Evolutionary conservation across 2,888 invertebrate genomes (phyloP).

Genomic region (Lepidochitona cinerea): DNA sequence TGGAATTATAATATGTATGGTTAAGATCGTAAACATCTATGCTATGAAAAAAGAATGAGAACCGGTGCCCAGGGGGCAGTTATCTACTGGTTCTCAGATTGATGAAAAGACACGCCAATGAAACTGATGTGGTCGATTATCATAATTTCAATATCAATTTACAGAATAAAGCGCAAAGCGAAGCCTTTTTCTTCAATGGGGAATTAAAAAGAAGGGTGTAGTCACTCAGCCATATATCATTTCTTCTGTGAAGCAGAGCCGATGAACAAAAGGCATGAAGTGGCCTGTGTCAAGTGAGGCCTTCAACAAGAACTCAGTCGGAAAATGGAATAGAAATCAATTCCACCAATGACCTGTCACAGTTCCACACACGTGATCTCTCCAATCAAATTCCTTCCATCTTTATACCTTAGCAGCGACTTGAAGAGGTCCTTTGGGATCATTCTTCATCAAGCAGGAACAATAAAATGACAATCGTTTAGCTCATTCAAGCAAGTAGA

Average conservation of each 20-base stretch:
- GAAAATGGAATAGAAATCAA: neutral
- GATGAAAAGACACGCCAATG: neutral
- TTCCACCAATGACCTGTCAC: neutral
- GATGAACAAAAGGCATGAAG: neutral
- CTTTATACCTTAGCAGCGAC: neutral
- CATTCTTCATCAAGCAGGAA: neutral
- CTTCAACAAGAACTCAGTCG: neutral
- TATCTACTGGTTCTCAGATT: too few species aligned
- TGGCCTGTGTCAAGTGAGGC: neutral
- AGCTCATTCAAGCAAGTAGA: neutral
- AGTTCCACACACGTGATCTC: neutral
- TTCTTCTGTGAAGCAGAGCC: neutral
- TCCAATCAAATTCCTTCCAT: neutral
- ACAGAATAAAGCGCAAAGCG: neutral
- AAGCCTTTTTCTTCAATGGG: neutral
- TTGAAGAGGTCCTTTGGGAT: neutral
- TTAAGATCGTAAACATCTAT: too few species aligned
- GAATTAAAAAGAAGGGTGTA: neutral
- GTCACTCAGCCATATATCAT: neutral
- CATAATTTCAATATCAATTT: slow-evolving; percentile 7
- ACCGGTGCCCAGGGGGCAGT: too few species aligned
- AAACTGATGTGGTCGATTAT: neutral
- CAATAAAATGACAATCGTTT: slow-evolving; percentile 1
- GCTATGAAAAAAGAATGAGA: too few species aligned
- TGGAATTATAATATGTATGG: too few species aligned